These are phyloP conservation scores for Thamnophis elegans DNA, from an alignment of 2,797 vertebrate species.

Conservation along the genomic window DNA sequence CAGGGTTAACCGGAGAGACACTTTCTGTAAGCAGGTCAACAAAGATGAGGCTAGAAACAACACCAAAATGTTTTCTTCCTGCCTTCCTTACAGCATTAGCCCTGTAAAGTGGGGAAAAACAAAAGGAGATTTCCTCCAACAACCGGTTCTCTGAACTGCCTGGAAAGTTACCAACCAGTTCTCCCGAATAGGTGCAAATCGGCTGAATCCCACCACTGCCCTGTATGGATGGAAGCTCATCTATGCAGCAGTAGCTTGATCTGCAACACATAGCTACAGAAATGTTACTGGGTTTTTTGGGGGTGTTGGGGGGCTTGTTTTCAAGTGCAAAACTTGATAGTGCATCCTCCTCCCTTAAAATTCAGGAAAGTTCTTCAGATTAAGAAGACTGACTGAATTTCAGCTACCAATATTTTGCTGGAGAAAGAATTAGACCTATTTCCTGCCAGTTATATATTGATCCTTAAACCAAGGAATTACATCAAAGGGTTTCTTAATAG, in stretches of 20 bases:
- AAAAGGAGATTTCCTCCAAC: no score
- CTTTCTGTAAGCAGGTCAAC: no score
- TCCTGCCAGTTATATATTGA: background rate
- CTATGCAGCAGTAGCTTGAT: background rate
- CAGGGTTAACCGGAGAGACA: no score
- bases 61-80: no score
- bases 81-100: no score
- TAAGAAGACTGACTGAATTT: constrained; percentile 52
- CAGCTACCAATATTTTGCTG: constrained; percentile 38
- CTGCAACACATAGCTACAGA: background rate
- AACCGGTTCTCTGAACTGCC: no score
- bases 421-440: constrained; percentile 38
- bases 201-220: no score
- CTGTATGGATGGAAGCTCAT: background rate
- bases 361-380: constrained; percentile 27
- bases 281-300: no score
- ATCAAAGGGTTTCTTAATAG: background rate
- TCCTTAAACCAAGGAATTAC: background rate
- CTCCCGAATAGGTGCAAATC: no score
- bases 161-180: no score
- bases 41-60: no score
- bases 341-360: background rate
- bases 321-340: background rate
- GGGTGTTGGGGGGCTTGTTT: background rate
- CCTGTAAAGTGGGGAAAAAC: no score